Base-by-base conservation (phyloP, 2,797 vertebrate genomes). In the Notoglanidium macrostoma region DNA sequence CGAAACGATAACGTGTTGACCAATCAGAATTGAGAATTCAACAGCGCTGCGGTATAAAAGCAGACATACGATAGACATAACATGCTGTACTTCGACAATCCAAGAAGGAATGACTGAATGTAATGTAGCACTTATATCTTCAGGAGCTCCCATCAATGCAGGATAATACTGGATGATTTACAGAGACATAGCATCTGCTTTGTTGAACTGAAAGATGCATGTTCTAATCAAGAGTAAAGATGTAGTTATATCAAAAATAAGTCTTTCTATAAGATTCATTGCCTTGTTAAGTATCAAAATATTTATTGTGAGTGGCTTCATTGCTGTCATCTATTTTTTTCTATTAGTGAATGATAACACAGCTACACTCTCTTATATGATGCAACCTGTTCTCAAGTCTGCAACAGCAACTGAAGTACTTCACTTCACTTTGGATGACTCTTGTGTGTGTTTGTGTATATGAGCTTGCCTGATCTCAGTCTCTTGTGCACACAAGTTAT, bases 251-350 rank as follows among this genome's bases (percentile, higher is more conserved):
- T 74, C 9, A 40, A 40, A 40, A 40, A 40, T 40, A 40, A 40
- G 40, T 65, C 21, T 10, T 80, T 68, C 46, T 49, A 70, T 15
- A 72, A 23, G 32, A 19, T n/a, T 87, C 51, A 46, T n/a, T 72
- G 44, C 57, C 32, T 72, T n/a, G 63, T n/a, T 86, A 80, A 83
- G 55, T 85, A 54, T 17, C 51, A 55, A 55, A 55, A 78, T 55
- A 78, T 85, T 51, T 65, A 40, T 17, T 78, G 57, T 49, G 84
- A 81, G 65, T 49, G 26, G 77, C 81, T 78, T 29, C 44, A 26
- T 29, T 17, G 51, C 35, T 73, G 40, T 78, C 29, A 63, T 72
- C 51, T 65, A 32, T 14, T 10, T 80, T 35, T 67, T 35, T 72
- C 35, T 32, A 49, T 59, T 68, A 79, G 61, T 10, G 32, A 63